Conservation (phyloP, 2,113 vertebrate species). For the Bombycilla garrulus region DNA sequence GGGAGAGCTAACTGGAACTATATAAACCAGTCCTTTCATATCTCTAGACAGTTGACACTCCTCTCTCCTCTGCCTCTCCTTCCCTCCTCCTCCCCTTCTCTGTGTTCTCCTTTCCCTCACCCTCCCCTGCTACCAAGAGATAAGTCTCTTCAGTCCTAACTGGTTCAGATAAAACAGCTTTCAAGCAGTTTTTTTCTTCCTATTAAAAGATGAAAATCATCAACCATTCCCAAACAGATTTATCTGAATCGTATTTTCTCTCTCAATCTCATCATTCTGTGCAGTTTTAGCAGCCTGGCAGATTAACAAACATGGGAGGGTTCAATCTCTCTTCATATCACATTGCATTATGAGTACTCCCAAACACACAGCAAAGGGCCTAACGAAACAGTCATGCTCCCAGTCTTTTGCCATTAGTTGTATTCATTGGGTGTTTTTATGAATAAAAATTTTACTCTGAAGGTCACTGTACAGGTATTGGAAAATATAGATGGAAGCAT, state of each 20-base stretch:
- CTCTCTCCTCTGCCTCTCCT: not conserved
- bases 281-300: not conserved
- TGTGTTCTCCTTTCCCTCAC: not conserved
- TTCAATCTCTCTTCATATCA: not conserved
- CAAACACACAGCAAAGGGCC: not conserved
- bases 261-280: not conserved
- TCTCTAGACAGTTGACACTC: not conserved
- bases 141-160: not conserved
- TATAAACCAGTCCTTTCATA: not conserved
- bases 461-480: not conserved
- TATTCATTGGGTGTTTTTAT: not conserved
- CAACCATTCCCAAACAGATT: not conserved
- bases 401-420: not conserved
- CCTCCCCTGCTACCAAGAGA: not conserved
- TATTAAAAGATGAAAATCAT: not conserved
- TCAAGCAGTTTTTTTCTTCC: not conserved
- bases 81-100: no score
- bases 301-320: not conserved
- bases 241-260: not conserved
- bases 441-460: not conserved
- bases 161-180: not conserved
- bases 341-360: not conserved
- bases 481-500: not conserved
- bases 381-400: not conserved
- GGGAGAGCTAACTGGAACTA: not conserved